Conservation (phyloP, 2,113 vertebrate genomes). For the Periophthalmodon schlosseri region DNA sequence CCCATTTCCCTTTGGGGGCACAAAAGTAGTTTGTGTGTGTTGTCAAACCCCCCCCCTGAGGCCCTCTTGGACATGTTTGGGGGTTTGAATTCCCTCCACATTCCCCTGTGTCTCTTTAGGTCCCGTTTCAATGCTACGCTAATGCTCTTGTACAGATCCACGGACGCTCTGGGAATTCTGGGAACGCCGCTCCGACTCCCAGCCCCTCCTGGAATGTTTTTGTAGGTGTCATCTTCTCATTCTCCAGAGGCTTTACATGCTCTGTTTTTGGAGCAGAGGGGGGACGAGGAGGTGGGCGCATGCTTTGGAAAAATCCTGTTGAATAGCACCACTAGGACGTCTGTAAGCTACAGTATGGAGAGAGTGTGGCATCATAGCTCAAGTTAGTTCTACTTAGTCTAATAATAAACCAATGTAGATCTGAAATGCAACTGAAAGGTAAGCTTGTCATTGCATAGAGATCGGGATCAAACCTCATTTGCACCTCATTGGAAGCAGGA, state of each 20-base stretch:
- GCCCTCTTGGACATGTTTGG: conserved; percentile 73
- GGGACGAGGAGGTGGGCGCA: not conserved
- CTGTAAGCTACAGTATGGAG: not conserved
- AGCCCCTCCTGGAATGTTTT: conserved; percentile 70
- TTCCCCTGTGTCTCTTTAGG: conserved; percentile 61
- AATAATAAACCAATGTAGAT: not conserved
- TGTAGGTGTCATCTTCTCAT: conserved; percentile 74
- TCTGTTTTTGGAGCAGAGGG: not conserved
- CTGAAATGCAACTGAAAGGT: not conserved
- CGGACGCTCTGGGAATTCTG: conserved; percentile 56
- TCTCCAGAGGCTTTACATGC: conserved; percentile 52
- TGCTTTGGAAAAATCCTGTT: not conserved
- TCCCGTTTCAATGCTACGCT: conserved; percentile 74
- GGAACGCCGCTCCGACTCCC: conserved; percentile 60
- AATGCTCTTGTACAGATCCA: conserved; percentile 68
- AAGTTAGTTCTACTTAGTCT: not conserved
- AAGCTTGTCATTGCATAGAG: too few relatives aligned
- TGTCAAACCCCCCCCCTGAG: not conserved
- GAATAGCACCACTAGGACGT: not conserved
- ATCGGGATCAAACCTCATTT: too few relatives aligned
- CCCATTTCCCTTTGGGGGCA: too few relatives aligned
- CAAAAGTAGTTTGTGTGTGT: not conserved
- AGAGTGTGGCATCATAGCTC: not conserved
- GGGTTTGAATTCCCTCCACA: conserved; percentile 62
- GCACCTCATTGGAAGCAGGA: too few relatives aligned